Conservation (phyloP, 2,797 vertebrate species). For the Eupleurogrammus muticus region DNA sequence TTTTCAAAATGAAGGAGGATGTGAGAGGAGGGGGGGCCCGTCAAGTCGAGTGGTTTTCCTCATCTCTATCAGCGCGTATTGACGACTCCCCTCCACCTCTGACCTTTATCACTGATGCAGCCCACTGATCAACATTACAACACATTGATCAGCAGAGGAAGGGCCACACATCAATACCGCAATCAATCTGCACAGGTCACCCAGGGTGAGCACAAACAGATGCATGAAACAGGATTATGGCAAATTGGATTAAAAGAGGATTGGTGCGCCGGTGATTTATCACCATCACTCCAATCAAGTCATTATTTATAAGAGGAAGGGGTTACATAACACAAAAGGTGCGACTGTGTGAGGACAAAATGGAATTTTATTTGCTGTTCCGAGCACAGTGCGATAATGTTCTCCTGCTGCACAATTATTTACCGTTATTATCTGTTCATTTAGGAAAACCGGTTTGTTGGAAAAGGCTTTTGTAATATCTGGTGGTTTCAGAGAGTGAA, state of each 20-base stretch:
- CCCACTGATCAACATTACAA: slow-evolving; percentile 42
- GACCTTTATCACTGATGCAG: slow-evolving; percentile 50
- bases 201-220: slow-evolving; percentile 34
- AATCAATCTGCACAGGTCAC: slow-evolving; percentile 59
- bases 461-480: neutral
- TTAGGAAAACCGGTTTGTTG: neutral
- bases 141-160: slow-evolving; percentile 57
- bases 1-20: neutral
- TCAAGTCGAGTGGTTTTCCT: slow-evolving; percentile 13
- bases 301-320: neutral
- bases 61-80: slow-evolving; percentile 23
- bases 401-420: neutral
- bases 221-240: slow-evolving; percentile 30
- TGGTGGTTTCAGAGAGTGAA: slow-evolving; percentile 2
- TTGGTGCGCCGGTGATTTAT: slow-evolving; percentile 15
- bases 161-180: slow-evolving; percentile 40
- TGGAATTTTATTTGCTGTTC: neutral
- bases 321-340: neutral
- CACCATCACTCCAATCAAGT: slow-evolving; percentile 6
- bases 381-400: neutral
- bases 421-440: too few species aligned
- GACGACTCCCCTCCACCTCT: slow-evolving; percentile 33
- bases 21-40: neutral
- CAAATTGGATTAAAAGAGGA: slow-evolving; percentile 43
- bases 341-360: neutral